A percentile compares a stretch with the other conserved stretches of the same genome.
phyloP scores from a whole-genome alignment of 2,113 vertebrate genomes.

The Eolophus roseicapilla region DNA sequence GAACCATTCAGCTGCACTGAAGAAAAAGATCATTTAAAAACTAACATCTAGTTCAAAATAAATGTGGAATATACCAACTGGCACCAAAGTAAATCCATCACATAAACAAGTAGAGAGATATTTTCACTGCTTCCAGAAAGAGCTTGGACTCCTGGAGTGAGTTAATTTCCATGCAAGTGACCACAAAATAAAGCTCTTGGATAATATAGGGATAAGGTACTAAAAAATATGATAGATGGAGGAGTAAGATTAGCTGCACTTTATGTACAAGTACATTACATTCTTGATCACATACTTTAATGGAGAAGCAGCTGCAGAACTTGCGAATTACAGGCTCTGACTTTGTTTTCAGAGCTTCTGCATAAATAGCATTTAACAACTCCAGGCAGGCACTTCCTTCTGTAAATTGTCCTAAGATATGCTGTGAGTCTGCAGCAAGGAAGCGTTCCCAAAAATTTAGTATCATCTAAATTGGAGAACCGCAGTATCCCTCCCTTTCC shows the following conservation, averaged over 20 bases:
- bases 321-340: not conserved
- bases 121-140: constrained; percentile 1
- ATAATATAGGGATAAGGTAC: not conserved
- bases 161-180: not conserved
- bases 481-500: not conserved
- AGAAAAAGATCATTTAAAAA: not conserved
- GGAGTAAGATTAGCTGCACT: not conserved
- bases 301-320: not conserved
- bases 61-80: not conserved
- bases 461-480: not conserved
- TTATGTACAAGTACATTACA: not conserved
- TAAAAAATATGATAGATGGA: constrained; percentile 1
- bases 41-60: not conserved
- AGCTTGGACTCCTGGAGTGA: not conserved
- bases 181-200: not conserved
- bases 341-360: constrained; percentile 22
- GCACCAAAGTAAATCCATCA: constrained; percentile 17
- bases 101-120: not conserved
- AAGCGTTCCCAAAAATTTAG: not conserved
- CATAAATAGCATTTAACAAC: not conserved
- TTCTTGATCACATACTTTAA: constrained; percentile 11
- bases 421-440: not conserved
- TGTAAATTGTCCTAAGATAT: not conserved
- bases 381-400: not conserved
- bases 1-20: not conserved